These are phyloP conservation scores for Ephialtes manifestator DNA, from an alignment of 2,888 invertebrate genomes.

Conservation along the genomic window DNA sequence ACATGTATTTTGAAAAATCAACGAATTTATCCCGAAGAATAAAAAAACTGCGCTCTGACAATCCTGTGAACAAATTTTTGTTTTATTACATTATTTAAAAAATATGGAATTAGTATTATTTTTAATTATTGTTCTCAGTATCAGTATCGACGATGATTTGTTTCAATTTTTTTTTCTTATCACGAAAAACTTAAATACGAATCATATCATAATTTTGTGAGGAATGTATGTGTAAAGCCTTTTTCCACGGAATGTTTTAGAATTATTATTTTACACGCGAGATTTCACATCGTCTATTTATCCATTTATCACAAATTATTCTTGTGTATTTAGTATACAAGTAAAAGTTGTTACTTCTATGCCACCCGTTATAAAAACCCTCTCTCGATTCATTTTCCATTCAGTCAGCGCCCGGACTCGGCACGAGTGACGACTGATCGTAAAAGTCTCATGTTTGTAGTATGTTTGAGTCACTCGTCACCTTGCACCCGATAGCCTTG, in stretches of 20 bases:
- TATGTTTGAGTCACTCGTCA: neutral
- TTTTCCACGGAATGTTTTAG: neutral
- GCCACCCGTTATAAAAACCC: constrained; percentile 2
- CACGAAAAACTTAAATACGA: no score
- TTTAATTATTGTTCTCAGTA: no score
- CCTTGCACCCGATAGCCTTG: constrained; percentile 1
- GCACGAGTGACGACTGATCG: constrained; percentile 15
- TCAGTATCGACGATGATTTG: no score
- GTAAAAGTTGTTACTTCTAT: neutral
- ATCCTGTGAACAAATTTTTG: no score
- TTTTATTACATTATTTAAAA: no score
- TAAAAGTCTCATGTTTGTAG: constrained; percentile 1
- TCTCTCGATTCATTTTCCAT: neutral
- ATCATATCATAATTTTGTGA: neutral
- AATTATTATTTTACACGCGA: neutral
- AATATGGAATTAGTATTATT: no score
- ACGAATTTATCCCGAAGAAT: no score
- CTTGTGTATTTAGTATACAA: neutral
- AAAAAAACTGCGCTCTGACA: no score
- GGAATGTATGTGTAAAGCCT: neutral
- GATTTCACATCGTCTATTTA: neutral
- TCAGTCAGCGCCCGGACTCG: constrained; percentile 4
- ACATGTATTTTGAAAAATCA: no score
- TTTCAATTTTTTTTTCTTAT: no score
- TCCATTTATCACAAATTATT: neutral